Base-by-base conservation (phyloP, 1,140 invertebrate genomes). In the Megalopta genalis region DNA sequence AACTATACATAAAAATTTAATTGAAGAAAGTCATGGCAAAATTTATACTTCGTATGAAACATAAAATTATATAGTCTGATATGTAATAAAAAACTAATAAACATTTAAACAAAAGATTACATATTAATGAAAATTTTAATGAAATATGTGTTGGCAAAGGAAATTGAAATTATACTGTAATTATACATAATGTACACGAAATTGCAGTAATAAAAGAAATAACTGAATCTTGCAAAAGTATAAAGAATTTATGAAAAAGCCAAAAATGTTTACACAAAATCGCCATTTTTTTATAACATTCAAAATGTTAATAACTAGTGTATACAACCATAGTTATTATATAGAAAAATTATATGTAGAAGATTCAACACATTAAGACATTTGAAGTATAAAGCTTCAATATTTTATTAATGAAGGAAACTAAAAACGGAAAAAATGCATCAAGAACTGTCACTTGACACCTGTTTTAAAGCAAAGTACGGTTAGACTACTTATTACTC, bases 1-100 rank as follows among this genome's bases (percentile, higher is more conserved):
- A 46, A 86, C 89, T 54, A 88, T 88, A 76, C 90, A 86, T 52
- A 52, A 18, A 16, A 9, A 23, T 4, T 32, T 32, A 32, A 32
- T 32, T 32, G 57, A 74, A n/a, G 1, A 21, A 46, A 64, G 27
- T 32, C 32, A 32, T 32, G 4, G 1, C 32, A 32, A 32, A 32
- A 32, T 32, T 32, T n/a, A n/a, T n/a, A n/a, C n/a, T n/a, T n/a
- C n/a, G n/a, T n/a, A n/a, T n/a, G n/a, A 32, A 32, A 32, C 32
- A 32, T 32, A 1, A 60, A 57, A 12, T 25, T 21, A 7, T 21
- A 23, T 21, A 18, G 8, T 7, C 14, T 10, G 14, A 59, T 32
- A 54, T 18, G 16, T 46, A 37, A 37, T 7, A n/a, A 0, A 25
- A 32, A 42, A 46, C 37, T 66, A 27, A 25, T 32, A 42, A 32